Percentiles rank a stretch among this genome's conserved stretches.
These are phyloP conservation scores for Ptychadena robeensis DNA, from an alignment of 2,797 vertebrate genomes.

Conservation along the genomic window DNA sequence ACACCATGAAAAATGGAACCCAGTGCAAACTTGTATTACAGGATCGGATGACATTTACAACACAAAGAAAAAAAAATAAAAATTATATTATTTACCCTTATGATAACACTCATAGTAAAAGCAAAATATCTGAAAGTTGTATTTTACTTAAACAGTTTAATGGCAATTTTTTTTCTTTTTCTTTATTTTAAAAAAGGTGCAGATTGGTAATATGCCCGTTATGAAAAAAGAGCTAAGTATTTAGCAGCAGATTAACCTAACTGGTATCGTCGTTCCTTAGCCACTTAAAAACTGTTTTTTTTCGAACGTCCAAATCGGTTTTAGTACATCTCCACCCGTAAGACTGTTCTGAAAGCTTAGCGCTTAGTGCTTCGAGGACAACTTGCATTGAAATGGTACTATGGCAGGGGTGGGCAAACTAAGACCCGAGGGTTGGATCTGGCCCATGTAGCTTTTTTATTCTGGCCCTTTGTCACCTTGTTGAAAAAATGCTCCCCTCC, in stretches of 20 bases:
- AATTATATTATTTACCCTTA: neutral
- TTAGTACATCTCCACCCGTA: neutral
- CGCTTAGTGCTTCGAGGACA: conserved; percentile 5
- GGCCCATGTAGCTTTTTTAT: too few species aligned
- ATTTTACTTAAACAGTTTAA: conserved; percentile 26
- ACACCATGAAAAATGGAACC: conserved; percentile 16
- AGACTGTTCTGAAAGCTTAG: neutral
- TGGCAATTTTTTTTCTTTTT: conserved; percentile 33
- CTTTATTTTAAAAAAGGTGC: conserved; percentile 31
- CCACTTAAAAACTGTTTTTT: conserved; percentile 6
- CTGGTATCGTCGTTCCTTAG: conserved; percentile 27
- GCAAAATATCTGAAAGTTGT: neutral
- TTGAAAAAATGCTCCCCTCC: too few species aligned
- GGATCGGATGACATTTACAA: conserved; percentile 13
- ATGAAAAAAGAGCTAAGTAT: conserved; percentile 9
- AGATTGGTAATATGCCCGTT: conserved; percentile 19
- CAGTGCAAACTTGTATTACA: conserved; percentile 35
- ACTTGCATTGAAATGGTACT: conserved; percentile 12
- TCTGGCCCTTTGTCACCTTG: too few species aligned
- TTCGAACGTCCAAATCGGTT: neutral
- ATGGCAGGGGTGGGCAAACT: too few species aligned
- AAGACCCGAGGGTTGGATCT: too few species aligned
- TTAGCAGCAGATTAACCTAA: conserved; percentile 42
- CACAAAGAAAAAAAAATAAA: conserved; percentile 20
- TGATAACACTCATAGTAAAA: conserved; percentile 24